Conservation (phyloP, 1,140 invertebrate species). For the Phymastichus coffea region DNA sequence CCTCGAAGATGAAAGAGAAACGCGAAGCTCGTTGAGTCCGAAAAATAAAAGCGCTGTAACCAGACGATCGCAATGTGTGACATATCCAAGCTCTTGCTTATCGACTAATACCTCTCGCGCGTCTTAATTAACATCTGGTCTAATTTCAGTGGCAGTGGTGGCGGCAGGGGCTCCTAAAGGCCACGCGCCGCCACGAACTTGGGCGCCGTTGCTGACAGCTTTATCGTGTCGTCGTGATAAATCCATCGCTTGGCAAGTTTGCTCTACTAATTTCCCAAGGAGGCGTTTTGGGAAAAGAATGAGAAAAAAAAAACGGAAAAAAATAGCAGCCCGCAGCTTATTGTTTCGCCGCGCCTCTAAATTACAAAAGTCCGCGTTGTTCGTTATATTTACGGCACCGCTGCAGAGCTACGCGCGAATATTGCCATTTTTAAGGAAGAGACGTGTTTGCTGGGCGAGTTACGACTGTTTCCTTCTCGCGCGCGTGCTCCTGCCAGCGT, state of each 20-base stretch:
- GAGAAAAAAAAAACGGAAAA: background rate
- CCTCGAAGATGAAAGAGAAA: no score
- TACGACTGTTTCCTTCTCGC: background rate
- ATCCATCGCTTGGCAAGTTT: background rate
- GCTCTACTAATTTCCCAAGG: no score
- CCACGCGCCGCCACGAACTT: constrained; percentile 20
- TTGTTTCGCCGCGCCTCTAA: constrained; percentile 1
- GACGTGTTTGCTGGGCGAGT: constrained; percentile 1
- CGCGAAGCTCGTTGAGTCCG: no score
- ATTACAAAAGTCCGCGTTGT: constrained; percentile 15
- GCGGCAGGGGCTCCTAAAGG: no score
- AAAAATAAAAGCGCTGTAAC: no score
- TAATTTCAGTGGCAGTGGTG: background rate
- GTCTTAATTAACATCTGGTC: constrained; percentile 23
- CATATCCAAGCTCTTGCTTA: no score
- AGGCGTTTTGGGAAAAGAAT: constrained; percentile 3
- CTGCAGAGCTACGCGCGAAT: background rate
- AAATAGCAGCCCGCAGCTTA: constrained; percentile 11
- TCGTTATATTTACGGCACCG: background rate
- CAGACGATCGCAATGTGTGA: no score
- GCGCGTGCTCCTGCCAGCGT: no score
- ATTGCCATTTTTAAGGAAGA: constrained; percentile 14
- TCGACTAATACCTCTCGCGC: no score
- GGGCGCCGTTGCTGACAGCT: constrained; percentile 6
- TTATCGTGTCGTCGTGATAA: constrained; percentile 13